phyloP scores from a whole-genome alignment of 1,140 invertebrate genomes.

The Musca vetustissima region DNA sequence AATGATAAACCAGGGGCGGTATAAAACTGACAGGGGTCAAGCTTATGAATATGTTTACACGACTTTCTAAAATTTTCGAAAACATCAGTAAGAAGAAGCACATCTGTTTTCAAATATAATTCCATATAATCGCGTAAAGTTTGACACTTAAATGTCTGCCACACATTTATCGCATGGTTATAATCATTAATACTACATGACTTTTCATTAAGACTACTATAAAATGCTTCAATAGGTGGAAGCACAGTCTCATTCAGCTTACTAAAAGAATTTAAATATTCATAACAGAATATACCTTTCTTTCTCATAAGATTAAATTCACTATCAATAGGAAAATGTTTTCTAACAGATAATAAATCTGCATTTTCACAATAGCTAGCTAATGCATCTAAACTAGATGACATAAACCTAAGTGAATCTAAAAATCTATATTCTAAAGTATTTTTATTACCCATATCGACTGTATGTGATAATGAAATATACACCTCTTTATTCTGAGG shows the following conservation, averaged over 20 bases:
- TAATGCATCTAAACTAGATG: no score
- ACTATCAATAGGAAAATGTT: no score
- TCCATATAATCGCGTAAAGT: slow-evolving; percentile 53
- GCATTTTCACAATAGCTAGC: no score
- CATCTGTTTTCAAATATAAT: slow-evolving; percentile 54
- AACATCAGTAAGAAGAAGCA: slow-evolving; percentile 55
- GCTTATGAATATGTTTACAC: slow-evolving; percentile 37
- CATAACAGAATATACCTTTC: slow-evolving; percentile 49
- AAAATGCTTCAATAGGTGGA: slow-evolving; percentile 46
- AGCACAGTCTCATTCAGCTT: slow-evolving; percentile 45
- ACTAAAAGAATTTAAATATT: slow-evolving; percentile 41
- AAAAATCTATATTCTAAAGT: no score
- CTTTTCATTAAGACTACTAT: slow-evolving; percentile 41
- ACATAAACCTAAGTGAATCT: no score
- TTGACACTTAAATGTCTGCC: slow-evolving; percentile 52
- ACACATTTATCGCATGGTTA: slow-evolving; percentile 53
- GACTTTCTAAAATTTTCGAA: slow-evolving; percentile 56
- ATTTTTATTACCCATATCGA: no score
- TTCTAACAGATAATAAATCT: no score
- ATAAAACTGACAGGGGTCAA: slow-evolving; percentile 46
- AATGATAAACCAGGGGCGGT: slow-evolving; percentile 39
- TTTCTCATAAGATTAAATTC: no score
- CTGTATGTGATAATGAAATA: no score
- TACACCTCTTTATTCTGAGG: background rate
- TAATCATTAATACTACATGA: slow-evolving; percentile 49